Evolutionary conservation across 2,113 vertebrate species (phyloP), one percentile per base, ranked within the genome.

Genomic region (Trematocara stigmaticum): DNA sequence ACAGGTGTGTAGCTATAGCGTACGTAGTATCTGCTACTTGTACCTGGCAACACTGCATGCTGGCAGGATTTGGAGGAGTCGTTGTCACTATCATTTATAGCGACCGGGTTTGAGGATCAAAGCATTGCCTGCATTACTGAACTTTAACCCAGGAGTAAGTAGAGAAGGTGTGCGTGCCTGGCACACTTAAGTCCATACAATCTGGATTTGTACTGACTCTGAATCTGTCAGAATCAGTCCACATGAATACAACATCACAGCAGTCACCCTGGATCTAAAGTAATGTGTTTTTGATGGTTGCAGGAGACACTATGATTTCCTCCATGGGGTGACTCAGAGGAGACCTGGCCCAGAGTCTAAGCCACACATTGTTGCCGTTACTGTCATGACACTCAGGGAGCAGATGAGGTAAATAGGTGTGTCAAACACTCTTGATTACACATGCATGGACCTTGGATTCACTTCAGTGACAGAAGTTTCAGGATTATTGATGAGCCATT

Each of bases 11-110:
- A 20, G 79, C 2, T 42, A 82, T 66, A 79, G 18, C 10, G 8
- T 6, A 66, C 61, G 13, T 47, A 86, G 82, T 29, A 57, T 84
- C 86, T 61, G 59, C 40, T 78, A 26, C 38, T 81, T 90, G 40
- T 86, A 91, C 91, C 91, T 91, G 92, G 89, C 89, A 90, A 76
- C 15, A 29, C 45, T 5, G 13, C 18, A 16, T 6, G n/a, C 45
- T 78, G 74, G 71, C 84, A 51, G 83, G 51, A 86, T 83, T 83
- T 40, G 45, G 45, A 53, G 31, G 49, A 57, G 81, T 86, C 38
- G 82, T 88, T 90, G 42, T 89, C 89, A 79, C 88, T 59, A 79
- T 93, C 91, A 89, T 90, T 93, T 92, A 92, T 89, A 91, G 91
- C 51, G 4, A 52, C 52, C 0, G 29, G n/a, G 45, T 61, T 59